Conservation (phyloP, 2,797 vertebrate species). For the Bradypodion ventrale region DNA sequence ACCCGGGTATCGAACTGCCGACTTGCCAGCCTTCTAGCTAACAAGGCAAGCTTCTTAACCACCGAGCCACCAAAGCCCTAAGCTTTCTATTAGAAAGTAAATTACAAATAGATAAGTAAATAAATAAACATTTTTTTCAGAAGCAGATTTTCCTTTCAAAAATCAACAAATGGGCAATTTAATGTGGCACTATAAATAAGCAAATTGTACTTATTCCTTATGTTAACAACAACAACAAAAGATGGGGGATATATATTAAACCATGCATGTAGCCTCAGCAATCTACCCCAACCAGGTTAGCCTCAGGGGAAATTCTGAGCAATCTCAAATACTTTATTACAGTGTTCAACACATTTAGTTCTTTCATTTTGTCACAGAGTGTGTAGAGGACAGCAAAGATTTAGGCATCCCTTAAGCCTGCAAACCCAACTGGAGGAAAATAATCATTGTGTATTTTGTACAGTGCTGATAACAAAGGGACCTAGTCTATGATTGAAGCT, state of each 20-base stretch:
- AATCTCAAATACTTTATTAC: constrained; percentile 39
- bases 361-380: constrained; percentile 34
- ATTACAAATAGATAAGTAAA: neutral
- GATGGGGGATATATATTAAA: neutral
- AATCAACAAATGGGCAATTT: neutral
- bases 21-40: no score
- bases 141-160: neutral
- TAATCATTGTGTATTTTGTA: constrained; percentile 7
- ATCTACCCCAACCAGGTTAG: constrained; percentile 28
- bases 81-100: neutral
- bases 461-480: neutral
- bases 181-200: neutral
- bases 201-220: constrained; percentile 25
- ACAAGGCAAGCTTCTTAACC: no score
- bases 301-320: constrained; percentile 13
- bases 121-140: neutral
- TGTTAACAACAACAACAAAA: constrained; percentile 17
- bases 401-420: constrained; percentile 27
- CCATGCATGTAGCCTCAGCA: constrained; percentile 4
- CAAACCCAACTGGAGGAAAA: neutral
- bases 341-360: constrained; percentile 46
- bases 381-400: neutral
- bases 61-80: no score
- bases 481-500: neutral
- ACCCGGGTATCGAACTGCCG: no score